phyloP scores from a whole-genome alignment of 1,140 invertebrate genomes.

The Arion vulgaris region DNA sequence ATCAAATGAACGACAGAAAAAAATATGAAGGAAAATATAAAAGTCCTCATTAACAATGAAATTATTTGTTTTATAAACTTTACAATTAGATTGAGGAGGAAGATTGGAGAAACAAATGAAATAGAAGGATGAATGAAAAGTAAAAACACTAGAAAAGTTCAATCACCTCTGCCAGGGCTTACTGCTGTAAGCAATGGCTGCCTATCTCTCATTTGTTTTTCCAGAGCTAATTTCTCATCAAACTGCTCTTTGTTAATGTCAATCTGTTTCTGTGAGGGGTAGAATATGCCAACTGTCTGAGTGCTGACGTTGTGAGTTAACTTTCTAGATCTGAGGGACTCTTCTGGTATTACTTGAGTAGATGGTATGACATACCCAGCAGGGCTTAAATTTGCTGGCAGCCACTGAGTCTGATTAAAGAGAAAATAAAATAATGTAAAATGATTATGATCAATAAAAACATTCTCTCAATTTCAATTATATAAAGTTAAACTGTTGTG shows the following conservation, averaged over 20 bases:
- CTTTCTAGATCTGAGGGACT: not conserved
- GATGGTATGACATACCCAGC: conserved; percentile 30
- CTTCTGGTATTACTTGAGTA: conserved; percentile 15
- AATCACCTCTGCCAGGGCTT: conserved; percentile 71
- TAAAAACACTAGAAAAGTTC: not conserved
- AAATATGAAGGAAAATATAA: too few species aligned
- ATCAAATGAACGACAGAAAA: too few species aligned
- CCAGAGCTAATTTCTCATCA: conserved; percentile 66
- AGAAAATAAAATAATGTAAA: not conserved
- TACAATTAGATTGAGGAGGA: too few species aligned
- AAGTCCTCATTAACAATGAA: too few species aligned
- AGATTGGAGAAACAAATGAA: too few species aligned
- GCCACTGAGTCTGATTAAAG: conserved; percentile 37
- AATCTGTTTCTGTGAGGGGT: conserved; percentile 68
- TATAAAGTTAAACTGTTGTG: too few species aligned
- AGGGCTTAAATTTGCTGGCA: conserved; percentile 36
- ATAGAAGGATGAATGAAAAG: not conserved
- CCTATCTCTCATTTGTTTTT: conserved; percentile 68
- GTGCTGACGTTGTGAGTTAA: conserved; percentile 52
- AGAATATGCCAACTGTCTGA: conserved; percentile 72
- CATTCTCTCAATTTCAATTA: too few species aligned
- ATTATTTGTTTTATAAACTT: too few species aligned
- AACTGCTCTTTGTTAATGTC: conserved; percentile 61
- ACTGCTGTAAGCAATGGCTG: conserved; percentile 69
- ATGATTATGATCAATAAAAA: too few species aligned